Conservation (phyloP, 2,113 vertebrate species). For the Chaenogobius annularis region DNA sequence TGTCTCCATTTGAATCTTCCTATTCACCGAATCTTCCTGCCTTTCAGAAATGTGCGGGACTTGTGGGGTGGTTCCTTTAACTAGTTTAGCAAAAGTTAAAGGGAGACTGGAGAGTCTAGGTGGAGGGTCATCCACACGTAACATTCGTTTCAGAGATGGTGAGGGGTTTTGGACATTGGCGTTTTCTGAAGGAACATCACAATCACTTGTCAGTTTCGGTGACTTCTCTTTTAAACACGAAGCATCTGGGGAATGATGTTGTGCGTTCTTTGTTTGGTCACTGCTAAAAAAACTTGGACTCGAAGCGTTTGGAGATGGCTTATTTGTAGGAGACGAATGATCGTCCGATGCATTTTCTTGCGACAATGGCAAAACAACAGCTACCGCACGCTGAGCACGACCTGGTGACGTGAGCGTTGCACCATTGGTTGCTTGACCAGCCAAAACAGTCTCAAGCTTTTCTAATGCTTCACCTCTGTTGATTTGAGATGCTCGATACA, state of each 20-base stretch:
- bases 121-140: no score
- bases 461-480: not conserved
- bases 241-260: not conserved
- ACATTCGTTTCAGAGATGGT: not conserved
- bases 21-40: not conserved
- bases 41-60: not conserved
- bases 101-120: not conserved
- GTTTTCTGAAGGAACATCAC: not conserved
- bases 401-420: not conserved
- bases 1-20: not conserved
- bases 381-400: constrained; percentile 41
- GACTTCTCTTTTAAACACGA: not conserved
- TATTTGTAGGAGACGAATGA: not conserved
- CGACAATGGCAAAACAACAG: constrained; percentile 63
- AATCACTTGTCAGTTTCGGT: not conserved
- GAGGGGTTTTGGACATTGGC: no score
- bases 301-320: not conserved
- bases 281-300: not conserved
- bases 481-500: not conserved
- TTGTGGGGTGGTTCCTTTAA: not conserved
- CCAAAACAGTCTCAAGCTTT: not conserved
- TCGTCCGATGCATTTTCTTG: constrained; percentile 8
- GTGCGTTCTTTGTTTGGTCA: not conserved
- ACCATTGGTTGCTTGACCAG: constrained; percentile 1
- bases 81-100: not conserved